Percentiles rank a stretch among this genome's conserved stretches.
Conservation (phyloP, 2,113 vertebrate genomes). For the Trogon surrucura region DNA sequence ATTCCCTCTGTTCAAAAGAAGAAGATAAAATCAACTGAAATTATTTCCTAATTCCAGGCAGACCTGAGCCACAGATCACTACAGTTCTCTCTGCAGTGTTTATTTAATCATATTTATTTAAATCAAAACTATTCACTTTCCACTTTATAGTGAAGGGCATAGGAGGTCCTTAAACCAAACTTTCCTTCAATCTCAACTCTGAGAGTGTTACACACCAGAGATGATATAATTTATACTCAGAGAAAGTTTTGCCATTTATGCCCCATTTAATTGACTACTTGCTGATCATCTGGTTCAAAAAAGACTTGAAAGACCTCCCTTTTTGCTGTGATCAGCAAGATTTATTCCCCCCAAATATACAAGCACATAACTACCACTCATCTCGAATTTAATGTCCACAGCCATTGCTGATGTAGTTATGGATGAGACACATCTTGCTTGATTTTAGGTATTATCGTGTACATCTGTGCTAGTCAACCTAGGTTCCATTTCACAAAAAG, state of each 20-base stretch:
- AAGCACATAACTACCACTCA: neutral
- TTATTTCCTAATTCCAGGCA: neutral
- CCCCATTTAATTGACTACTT: neutral
- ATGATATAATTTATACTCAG: neutral
- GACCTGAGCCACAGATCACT: neutral
- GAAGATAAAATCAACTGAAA: constrained; percentile 9
- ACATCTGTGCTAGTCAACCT: neutral
- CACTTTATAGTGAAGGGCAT: neutral
- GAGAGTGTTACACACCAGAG: neutral
- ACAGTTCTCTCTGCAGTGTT: neutral
- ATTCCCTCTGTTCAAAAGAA: neutral
- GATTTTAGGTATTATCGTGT: neutral
- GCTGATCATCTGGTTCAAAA: neutral
- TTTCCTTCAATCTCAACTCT: neutral
- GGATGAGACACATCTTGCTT: neutral
- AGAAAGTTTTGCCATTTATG: neutral
- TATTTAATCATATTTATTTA: neutral
- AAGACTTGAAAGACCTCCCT: neutral
- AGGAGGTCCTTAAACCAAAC: neutral
- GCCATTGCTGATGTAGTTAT: neutral
- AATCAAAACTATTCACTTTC: neutral
- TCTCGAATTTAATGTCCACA: neutral
- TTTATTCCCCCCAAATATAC: neutral
- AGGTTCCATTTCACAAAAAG: neutral
- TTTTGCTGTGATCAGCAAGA: neutral